These are phyloP conservation scores for Ammodytes dubius DNA, from an alignment of 2,113 vertebrate species.

Conservation along the genomic window DNA sequence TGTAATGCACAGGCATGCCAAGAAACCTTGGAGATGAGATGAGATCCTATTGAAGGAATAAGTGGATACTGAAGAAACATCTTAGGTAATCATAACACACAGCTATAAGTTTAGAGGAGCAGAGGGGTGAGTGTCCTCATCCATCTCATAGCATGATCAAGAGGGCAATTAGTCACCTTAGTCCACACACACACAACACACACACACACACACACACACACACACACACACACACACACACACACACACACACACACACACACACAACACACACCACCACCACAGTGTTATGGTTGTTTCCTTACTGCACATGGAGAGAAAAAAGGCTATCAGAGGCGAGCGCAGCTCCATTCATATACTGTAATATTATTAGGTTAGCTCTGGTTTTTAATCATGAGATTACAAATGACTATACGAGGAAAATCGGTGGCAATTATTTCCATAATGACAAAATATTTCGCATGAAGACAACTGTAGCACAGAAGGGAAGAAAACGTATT, in stretches of 20 bases:
- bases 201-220: not conserved
- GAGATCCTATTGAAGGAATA: conserved; percentile 59
- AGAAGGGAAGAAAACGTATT: not conserved
- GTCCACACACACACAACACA: conserved; percentile 3
- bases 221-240: not conserved
- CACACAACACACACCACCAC: not conserved
- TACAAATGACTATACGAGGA: conserved; percentile 10
- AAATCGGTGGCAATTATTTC: conserved; percentile 21
- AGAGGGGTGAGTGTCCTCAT: conserved; percentile 49
- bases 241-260: not conserved
- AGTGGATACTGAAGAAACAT: conserved; percentile 49
- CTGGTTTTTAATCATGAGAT: conserved; percentile 41
- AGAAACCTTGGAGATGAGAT: conserved; percentile 50
- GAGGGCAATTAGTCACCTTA: conserved; percentile 58
- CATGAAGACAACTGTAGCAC: not conserved
- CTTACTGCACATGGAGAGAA: not conserved
- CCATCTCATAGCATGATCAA: conserved; percentile 47
- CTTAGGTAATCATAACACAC: conserved; percentile 49
- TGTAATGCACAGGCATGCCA: conserved; percentile 45
- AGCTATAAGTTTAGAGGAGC: conserved; percentile 24
- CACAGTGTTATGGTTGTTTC: not conserved
- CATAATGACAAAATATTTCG: not conserved
- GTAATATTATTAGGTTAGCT: conserved; percentile 50
- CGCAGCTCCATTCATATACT: conserved; percentile 27
- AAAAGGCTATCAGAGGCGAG: not conserved